phyloP scores from a whole-genome alignment of 2,888 invertebrate species.

The Falcaria lacertinaria region DNA sequence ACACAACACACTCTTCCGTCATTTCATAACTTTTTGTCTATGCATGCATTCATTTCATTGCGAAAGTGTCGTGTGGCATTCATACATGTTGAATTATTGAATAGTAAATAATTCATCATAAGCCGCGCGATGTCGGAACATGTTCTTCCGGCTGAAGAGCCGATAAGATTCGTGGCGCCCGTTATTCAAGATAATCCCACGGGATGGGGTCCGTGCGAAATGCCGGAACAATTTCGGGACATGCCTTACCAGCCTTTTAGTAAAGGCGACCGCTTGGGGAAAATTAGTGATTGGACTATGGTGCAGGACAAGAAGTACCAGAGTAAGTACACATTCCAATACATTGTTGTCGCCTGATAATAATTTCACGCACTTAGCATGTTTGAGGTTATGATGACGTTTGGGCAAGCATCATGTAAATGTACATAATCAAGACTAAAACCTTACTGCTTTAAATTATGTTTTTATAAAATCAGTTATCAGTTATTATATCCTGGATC shows the following conservation, averaged over 20 bases:
- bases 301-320: constrained; percentile 96
- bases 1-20: too few relatives aligned
- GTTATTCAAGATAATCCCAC: constrained; percentile 90
- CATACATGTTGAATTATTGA: constrained; percentile 25
- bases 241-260: constrained; percentile 99
- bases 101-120: constrained; percentile 17
- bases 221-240: constrained; percentile 96
- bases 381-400: constrained; percentile 52
- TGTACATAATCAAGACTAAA: too few relatives aligned
- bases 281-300: constrained; percentile 99
- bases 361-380: neutral
- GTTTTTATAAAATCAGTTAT: too few relatives aligned
- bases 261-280: constrained; percentile 98
- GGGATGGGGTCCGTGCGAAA: constrained; percentile 98
- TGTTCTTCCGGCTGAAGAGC: constrained; percentile 78
- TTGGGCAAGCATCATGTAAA: constrained; percentile 11
- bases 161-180: constrained; percentile 85
- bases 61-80: constrained; percentile 57
- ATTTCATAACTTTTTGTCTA: constrained; percentile 15
- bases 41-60: constrained; percentile 9
- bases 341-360: constrained; percentile 4
- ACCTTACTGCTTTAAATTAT: too few relatives aligned
- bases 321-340: constrained; percentile 78
- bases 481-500: too few relatives aligned
- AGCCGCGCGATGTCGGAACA: constrained; percentile 64